Evolutionary conservation across 2,113 vertebrate genomes (phyloP), one percentile per base, ranked within the genome.

Genomic region (Cebus imitator): DNA sequence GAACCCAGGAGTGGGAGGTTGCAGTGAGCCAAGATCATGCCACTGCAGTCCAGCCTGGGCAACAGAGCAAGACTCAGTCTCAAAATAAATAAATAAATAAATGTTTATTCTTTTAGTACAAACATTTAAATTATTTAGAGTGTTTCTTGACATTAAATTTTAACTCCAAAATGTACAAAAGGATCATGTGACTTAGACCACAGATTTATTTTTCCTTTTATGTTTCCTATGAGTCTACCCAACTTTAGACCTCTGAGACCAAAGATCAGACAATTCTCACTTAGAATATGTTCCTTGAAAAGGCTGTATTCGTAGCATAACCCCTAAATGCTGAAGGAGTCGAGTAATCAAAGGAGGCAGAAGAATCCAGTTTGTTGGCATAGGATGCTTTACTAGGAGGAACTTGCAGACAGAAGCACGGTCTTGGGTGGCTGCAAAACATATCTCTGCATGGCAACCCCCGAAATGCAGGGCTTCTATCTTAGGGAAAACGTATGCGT

Each of bases 141-240:
- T 75, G 8, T 55, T 72, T 37, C 30, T 27, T 89, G 43, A 72
- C 8, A 45, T 78, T 85, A 95, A 78, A 94, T 90, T 94, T 90
- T 95, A 93, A 94, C 23, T 94, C 10, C 43, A 78, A 82, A 90
- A 91, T 58, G 12, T 78, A 80, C 25, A 81, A 94, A 94, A 64
- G 58, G 96, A 95, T 72, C 35, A 83, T 5, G 18, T 90, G 25
- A 82, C 4, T 64, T n/a, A 91, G 25, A 58, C 32, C 37, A 76
- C 7, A 94, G 45, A 57, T 78, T 95, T 79, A 43, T 84, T 86
- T 80, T 79, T 58, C n/a, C 25, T 88, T 52, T 87, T 48, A 73
- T 40, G 72, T 93, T 88, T 93, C 45, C 43, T 82, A 88, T 43
- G 6, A 90, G 8, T 66, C 84, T 95, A 78, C 43, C 20, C 16